Base-by-base conservation (phyloP, 2,888 invertebrate genomes). In the Perithous albicinctus region DNA sequence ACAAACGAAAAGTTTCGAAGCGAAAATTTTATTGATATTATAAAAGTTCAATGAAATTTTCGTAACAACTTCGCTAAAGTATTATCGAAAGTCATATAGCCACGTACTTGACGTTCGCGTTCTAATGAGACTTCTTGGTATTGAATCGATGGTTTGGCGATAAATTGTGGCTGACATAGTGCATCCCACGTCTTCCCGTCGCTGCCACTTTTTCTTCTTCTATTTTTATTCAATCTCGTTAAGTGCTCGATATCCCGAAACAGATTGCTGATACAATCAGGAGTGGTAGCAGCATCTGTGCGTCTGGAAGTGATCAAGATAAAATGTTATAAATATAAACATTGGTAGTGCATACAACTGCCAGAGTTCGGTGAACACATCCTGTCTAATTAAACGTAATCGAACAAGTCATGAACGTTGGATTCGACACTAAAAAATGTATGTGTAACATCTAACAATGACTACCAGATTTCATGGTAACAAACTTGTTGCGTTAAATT, bases 161-260 rank as follows among this genome's bases (percentile, higher is more conserved):
- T 81, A 69, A 81, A 81, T 84, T 63, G 61, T 69, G 48, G 48
- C 79, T 76, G 78, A 76, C 64, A 67, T 70, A 29, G 41, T 41
- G 38, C 56, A 81, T 48, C 61, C n/a, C 46, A 46, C 41, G 15
- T 63, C 29, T 32, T 48, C 56, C 10, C 23, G 26, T 56, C 61
- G 10, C 18, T 15, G 2, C 18, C 29, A 59, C 32, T 29, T 59
- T 59, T 59, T 56, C 7, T 32, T 18, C 35, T 48, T 81, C 78
- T 74, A 69, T 61, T 75, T 76, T 81, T 38, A 63, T 63, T 76
- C 76, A 84, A 81, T 81, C 81, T 72, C 73, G 78, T 73, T 73
- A 69, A 84, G 84, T 81, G 84, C 83, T 74, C 56, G 72, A 83
- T 70, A 75, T 10, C 48, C 61, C 54, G 63, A 81, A 84, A 67